Base-by-base conservation (phyloP, 1,140 invertebrate genomes). In the Colletes gigas region DNA sequence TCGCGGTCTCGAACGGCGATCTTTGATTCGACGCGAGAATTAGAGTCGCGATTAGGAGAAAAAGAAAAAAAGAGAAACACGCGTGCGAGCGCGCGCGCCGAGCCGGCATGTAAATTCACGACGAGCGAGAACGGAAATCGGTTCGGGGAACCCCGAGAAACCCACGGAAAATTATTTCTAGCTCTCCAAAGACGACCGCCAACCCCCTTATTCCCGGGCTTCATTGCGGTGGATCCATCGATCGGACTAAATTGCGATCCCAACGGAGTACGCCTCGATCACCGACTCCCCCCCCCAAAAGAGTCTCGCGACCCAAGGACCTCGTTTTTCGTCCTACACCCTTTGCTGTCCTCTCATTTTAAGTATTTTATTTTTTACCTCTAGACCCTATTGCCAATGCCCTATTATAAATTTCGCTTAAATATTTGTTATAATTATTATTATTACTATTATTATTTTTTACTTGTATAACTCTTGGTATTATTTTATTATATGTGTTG, bases 1-100 rank as follows among this genome's bases (percentile, higher is more conserved):
- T 93, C 73, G 85, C 88, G 2, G 89, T 93, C 8, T 89, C 91
- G 14, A 93, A 93, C 68, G 92, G 91, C 67, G 90, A 92, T 65
- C 88, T 91, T 65, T 92, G 89, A 92, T 84, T 70, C 50, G 19
- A 14, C 57, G 44, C 21, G 4, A 12, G 6, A n/a, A n/a, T 14
- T 10, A 57, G 30, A 10, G 8, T 71, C 73, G 62, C 65, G 65
- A 80, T 66, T 79, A 79, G 39, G 17, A 9, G 52, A 55, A 39
- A 19, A n/a, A 7, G 21, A n/a, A 8, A 30, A 30, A 30, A 30
- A 30, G 30, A 50, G 30, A 17, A 6, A 41, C 30, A 21, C 44
- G 30, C n/a, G 9, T n/a, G 21, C 39, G 30, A 14, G 12, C 44
- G 30, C n/a, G 9, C 44, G 21, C 39, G 30, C 17, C 44, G 65